Evolutionary conservation across 2,888 invertebrate genomes (phyloP).

Genomic region (Andrena dorsata): DNA sequence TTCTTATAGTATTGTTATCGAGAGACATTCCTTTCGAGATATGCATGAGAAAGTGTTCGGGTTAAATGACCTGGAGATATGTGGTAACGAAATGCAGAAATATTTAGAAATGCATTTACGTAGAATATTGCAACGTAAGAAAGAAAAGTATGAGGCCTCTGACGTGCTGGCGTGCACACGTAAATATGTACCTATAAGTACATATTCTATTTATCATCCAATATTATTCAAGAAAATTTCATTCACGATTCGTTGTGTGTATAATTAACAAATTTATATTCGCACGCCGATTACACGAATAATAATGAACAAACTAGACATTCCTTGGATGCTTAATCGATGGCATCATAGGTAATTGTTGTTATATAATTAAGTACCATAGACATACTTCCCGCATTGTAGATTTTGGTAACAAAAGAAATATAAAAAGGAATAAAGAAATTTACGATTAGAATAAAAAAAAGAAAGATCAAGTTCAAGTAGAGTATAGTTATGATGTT

Average conservation of each 20-base stretch:
- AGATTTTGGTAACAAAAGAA: constrained; percentile 28
- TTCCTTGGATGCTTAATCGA: constrained; percentile 29
- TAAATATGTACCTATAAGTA: constrained; percentile 19
- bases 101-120: constrained; percentile 14
- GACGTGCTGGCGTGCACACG: constrained; percentile 23
- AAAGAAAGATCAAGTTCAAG: constrained; percentile 26
- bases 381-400: constrained; percentile 22
- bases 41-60: constrained; percentile 52
- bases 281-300: constrained; percentile 20
- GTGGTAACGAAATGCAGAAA: not conserved
- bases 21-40: constrained; percentile 36
- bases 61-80: constrained; percentile 23
- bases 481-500: constrained; percentile 16
- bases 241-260: constrained; percentile 7
- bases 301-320: constrained; percentile 23
- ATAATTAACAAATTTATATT: constrained; percentile 36
- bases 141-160: constrained; percentile 28
- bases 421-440: constrained; percentile 22
- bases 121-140: constrained; percentile 35
- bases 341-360: constrained; percentile 10
- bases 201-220: constrained; percentile 13
- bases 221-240: constrained; percentile 36
- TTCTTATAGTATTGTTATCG: constrained; percentile 17
- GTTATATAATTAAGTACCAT: constrained; percentile 39
- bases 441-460: constrained; percentile 30